Base-by-base conservation (phyloP, 2,888 invertebrate species). In the Cheilosia grossa region DNA sequence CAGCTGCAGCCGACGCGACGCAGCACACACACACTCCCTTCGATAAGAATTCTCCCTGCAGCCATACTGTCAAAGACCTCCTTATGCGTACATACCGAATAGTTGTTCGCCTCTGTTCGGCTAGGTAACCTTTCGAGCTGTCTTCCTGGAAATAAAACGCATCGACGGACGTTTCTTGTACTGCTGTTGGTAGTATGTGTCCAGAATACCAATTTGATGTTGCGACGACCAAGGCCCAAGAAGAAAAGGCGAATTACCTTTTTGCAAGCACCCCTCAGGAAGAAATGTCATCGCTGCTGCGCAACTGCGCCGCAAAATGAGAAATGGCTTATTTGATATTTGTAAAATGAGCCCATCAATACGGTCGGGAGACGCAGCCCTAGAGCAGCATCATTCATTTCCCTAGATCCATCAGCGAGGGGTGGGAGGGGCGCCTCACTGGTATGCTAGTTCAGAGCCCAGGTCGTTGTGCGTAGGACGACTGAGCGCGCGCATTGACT, bases 91-190 rank as follows among this genome's bases (percentile, higher is more conserved):
- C 37, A 13, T 3, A 37, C 37, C 6, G 61, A 66, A 73, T 73
- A 40, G 58, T 42, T 74, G 67, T 51, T 27, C 27, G 74, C 67
- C 74, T 81, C 74, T 59, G 74, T 54, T 61, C 42, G 17, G 27
- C 9, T 30, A 21, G 64, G 49, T 63, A 63, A 79, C 73, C 67
- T 69, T 64, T 73, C n/a, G 61, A 37, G 58, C 53, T 77, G 64
- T 82, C 74, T 83, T 83, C 83, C 80, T 69, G 79, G 82, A 79
- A 83, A 59, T 54, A 64, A 69, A 83, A 80, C 70, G 69, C 83
- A 80, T 70, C 67, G 82, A 79, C 79, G 58, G 73, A 82, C 78
- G 54, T 82, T 77, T 64, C 44, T 15, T 77, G 15, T 24, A 19
- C 59, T 10, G 66, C 82, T 47, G 51, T 10, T 5, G 27, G 27